phyloP scores from a whole-genome alignment of 2,113 vertebrate species.

The Kryptolebias marmoratus region DNA sequence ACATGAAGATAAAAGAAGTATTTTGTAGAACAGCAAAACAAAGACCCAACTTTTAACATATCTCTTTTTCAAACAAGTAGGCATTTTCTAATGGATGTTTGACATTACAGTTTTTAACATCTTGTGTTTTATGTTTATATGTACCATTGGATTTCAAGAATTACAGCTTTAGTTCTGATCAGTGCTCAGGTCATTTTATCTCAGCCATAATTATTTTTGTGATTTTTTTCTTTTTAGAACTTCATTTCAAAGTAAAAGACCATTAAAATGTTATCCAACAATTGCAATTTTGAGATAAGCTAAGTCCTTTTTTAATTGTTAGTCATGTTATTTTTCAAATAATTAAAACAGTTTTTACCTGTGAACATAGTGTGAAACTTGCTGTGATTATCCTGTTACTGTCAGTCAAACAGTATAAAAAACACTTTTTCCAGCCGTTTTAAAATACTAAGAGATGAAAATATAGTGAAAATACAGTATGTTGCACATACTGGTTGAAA shows the following conservation, averaged over 20 bases:
- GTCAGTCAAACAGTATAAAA: constrained; percentile 13
- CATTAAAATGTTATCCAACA: not conserved
- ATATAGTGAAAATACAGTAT: not conserved
- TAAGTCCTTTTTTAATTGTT: constrained; percentile 7
- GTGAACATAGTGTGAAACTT: constrained; percentile 4
- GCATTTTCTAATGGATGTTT: no score
- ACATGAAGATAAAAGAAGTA: no score
- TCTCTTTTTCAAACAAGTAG: not conserved
- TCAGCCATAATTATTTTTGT: no score
- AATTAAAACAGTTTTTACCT: constrained; percentile 20
- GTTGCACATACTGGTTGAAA: not conserved
- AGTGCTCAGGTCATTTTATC: no score
- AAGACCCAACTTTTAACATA: not conserved
- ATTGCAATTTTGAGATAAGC: constrained; percentile 25
- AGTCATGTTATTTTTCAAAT: not conserved
- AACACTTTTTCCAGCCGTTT: constrained; percentile 20
- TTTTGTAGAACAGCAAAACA: no score
- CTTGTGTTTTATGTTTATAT: no score
- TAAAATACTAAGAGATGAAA: constrained; percentile 19
- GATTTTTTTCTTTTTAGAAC: not conserved
- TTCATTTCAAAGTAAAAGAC: not conserved
- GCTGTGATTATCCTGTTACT: constrained; percentile 32
- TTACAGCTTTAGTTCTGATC: no score
- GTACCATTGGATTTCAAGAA: no score
- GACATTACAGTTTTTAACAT: not conserved